Evolutionary conservation across 2,113 vertebrate species (phyloP).

Genomic region (Gopherus flavomarginatus): DNA sequence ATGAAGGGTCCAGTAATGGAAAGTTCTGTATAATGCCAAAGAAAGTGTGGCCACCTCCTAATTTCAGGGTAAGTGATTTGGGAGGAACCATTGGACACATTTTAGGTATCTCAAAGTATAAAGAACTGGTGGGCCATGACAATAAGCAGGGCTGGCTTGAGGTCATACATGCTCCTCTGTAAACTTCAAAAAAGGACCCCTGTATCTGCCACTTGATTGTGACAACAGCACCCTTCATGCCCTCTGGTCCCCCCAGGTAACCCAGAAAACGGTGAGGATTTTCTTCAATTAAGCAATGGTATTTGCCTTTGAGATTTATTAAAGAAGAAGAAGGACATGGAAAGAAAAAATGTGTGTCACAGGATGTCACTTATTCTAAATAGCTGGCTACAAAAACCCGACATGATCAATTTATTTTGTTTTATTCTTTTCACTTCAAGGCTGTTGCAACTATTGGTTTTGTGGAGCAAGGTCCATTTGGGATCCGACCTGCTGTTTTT

Average conservation of each 20-base stretch:
- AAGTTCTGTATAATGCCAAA: slow-evolving; percentile 90
- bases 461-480: slow-evolving; percentile 88
- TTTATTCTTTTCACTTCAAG: slow-evolving; percentile 65
- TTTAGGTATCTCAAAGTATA: neutral
- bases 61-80: slow-evolving; percentile 82
- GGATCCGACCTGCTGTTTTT: slow-evolving; percentile 85
- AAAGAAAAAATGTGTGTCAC: neutral
- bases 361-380: neutral
- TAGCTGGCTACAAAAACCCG: neutral
- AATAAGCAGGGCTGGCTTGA: neutral
- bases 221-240: neutral
- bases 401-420: neutral
- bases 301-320: neutral
- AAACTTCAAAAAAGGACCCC: neutral
- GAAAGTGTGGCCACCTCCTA: slow-evolving; percentile 81
- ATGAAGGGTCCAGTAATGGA: slow-evolving; percentile 84
- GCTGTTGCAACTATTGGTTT: slow-evolving; percentile 74
- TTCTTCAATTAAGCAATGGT: neutral
- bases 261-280: neutral
- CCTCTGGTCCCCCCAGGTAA: neutral
- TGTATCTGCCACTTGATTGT: neutral
- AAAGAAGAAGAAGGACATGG: neutral
- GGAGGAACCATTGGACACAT: neutral
- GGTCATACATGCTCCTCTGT: neutral
- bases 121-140: neutral